These are phyloP conservation scores for Calidris pygmaea DNA, from an alignment of 2,113 vertebrate genomes.

Conservation along the genomic window DNA sequence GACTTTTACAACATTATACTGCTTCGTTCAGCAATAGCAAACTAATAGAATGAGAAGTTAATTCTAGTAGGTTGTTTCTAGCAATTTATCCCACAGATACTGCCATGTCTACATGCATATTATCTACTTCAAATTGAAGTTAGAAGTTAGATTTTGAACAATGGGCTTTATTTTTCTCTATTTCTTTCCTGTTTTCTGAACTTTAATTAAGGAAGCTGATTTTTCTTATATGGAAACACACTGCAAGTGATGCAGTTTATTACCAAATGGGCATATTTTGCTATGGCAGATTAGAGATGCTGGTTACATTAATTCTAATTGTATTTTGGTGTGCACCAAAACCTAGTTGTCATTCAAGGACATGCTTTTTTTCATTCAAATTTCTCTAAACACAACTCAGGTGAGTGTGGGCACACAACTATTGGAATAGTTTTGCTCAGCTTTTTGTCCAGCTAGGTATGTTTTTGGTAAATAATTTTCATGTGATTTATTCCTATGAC, in stretches of 20 bases:
- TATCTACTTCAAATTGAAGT: neutral
- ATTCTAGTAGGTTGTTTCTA: neutral
- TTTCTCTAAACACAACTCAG: neutral
- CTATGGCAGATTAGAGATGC: neutral
- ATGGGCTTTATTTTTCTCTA: neutral
- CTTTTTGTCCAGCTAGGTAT: neutral
- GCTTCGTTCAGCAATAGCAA: neutral
- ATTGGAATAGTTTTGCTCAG: neutral
- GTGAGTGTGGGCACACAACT: neutral
- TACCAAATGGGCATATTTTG: neutral
- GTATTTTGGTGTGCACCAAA: neutral
- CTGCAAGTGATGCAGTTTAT: neutral
- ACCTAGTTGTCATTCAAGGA: neutral
- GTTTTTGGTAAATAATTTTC: neutral
- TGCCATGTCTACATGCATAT: neutral
- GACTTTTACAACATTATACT: neutral
- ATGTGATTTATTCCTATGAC: neutral
- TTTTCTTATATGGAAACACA: neutral
- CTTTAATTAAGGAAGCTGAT: neutral
- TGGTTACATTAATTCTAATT: neutral
- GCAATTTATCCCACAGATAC: neutral
- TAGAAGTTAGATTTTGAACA: neutral
- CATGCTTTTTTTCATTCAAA: neutral
- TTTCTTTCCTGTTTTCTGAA: neutral
- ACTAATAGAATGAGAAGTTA: neutral